Conservation (phyloP, 2,888 invertebrate genomes). For the Colostygia pectinataria region DNA sequence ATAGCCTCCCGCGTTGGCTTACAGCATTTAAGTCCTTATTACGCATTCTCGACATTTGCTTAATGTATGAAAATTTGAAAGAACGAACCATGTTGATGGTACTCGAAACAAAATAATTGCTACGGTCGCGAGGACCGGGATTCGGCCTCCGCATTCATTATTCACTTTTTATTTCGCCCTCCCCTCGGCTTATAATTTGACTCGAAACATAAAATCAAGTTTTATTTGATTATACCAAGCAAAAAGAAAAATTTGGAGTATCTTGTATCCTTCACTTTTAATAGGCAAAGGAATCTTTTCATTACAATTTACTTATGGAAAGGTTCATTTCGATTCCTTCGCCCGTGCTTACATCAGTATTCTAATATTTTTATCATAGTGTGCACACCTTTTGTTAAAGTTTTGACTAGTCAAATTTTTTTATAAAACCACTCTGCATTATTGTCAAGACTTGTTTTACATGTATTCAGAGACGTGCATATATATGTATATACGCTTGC, state of each 20-base stretch:
- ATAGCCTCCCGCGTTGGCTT: slow-evolving; percentile 64
- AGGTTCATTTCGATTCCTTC: slow-evolving; percentile 52
- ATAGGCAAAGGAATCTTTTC: slow-evolving; percentile 61
- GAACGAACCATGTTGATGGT: slow-evolving; percentile 81
- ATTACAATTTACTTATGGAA: slow-evolving; percentile 55
- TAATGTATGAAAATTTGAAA: slow-evolving; percentile 82
- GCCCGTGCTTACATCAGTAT: slow-evolving; percentile 33
- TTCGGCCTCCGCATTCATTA: slow-evolving; percentile 80
- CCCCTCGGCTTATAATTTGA: slow-evolving; percentile 81
- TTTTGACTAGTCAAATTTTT: neutral
- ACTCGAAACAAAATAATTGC: slow-evolving; percentile 83
- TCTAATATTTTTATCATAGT: neutral
- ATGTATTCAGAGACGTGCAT: slow-evolving; percentile 3
- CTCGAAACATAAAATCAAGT: slow-evolving; percentile 82
- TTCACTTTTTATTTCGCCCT: slow-evolving; percentile 81
- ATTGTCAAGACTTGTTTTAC: slow-evolving; percentile 5
- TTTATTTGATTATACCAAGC: slow-evolving; percentile 79
- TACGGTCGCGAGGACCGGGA: slow-evolving; percentile 77
- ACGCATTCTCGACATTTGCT: slow-evolving; percentile 80
- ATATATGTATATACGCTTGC: neutral
- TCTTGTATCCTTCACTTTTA: slow-evolving; percentile 71
- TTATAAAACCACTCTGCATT: neutral
- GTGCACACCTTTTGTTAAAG: neutral
- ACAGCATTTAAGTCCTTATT: slow-evolving; percentile 78
- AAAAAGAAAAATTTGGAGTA: slow-evolving; percentile 66